Conservation (phyloP, 1,140 invertebrate species). For the Lamellibrachia luymesi region DNA sequence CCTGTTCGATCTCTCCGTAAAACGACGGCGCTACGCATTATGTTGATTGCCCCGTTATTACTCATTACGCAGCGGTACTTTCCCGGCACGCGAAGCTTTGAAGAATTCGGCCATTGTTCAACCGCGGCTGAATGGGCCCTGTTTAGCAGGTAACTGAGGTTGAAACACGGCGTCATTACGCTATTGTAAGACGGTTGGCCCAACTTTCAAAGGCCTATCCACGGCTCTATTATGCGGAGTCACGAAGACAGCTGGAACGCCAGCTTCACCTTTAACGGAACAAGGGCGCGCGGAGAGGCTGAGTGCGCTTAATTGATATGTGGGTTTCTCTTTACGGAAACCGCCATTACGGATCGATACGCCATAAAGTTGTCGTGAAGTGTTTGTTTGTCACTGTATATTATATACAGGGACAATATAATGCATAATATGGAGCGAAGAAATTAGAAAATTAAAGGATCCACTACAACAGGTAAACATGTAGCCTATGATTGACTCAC, state of each 20-base stretch:
- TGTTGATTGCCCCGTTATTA: not conserved
- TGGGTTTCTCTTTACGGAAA: not conserved
- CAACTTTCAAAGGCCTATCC: not conserved
- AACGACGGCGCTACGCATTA: not conserved
- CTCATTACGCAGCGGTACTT: not conserved
- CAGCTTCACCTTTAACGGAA: not conserved
- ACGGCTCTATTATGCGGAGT: not conserved
- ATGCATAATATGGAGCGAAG: no score
- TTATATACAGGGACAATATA: not conserved
- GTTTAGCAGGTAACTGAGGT: not conserved
- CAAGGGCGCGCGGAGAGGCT: not conserved
- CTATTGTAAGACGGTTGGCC: not conserved
- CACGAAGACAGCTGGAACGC: not conserved
- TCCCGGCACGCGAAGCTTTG: not conserved
- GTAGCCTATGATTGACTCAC: no score
- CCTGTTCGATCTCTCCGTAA: not conserved
- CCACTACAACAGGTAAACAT: no score
- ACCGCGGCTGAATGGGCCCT: not conserved
- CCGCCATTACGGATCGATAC: not conserved
- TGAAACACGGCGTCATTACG: not conserved
- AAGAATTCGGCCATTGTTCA: not conserved
- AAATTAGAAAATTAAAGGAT: no score
- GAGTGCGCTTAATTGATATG: not conserved
- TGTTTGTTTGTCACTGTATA: not conserved
- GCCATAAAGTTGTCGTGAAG: not conserved